A percentile compares a stretch with the other conserved stretches of the same genome.
Evolutionary conservation across 2,888 invertebrate genomes (phyloP).

Genomic region (Mayetiola destructor): DNA sequence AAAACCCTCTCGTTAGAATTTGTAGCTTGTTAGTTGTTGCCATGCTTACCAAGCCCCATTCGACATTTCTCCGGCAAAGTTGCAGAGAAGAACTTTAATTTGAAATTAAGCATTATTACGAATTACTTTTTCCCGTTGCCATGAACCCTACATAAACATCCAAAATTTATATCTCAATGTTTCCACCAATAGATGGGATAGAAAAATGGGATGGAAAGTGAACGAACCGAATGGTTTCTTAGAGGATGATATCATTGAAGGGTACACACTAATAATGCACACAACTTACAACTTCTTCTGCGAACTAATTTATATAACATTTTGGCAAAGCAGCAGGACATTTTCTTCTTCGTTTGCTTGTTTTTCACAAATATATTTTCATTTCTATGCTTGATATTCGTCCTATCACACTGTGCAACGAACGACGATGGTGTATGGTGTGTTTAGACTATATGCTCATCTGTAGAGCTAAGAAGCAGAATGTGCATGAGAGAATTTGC

Average conservation of each 20-base stretch:
- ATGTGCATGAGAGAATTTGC: not conserved
- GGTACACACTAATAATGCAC: too few species aligned
- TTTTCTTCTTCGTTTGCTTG: not conserved
- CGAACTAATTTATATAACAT: too few species aligned
- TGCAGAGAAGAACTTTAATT: slow-evolving; percentile 11
- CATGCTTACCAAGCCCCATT: not conserved
- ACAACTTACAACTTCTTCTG: too few species aligned
- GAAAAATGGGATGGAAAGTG: too few species aligned
- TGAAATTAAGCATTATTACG: slow-evolving; percentile 12
- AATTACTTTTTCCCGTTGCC: slow-evolving; percentile 11
- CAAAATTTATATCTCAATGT: not conserved
- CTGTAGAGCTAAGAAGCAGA: too few species aligned
- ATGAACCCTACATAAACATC: slow-evolving; percentile 11
- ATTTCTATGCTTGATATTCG: not conserved
- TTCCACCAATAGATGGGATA: too few species aligned
- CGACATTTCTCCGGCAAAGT: too few species aligned
- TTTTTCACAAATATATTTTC: not conserved
- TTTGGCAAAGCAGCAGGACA: slow-evolving; percentile 1
- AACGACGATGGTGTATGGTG: too few species aligned
- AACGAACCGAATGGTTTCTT: too few species aligned
- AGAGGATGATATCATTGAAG: too few species aligned
- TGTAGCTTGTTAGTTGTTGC: slow-evolving; percentile 10
- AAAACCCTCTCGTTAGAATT: slow-evolving; percentile 1
- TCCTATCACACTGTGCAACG: not conserved
- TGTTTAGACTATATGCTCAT: too few species aligned